Percentiles rank a stretch among this genome's conserved stretches.
Evolutionary conservation across 2,797 vertebrate genomes (phyloP).

Genomic region (Sebastes trivittatus): DNA sequence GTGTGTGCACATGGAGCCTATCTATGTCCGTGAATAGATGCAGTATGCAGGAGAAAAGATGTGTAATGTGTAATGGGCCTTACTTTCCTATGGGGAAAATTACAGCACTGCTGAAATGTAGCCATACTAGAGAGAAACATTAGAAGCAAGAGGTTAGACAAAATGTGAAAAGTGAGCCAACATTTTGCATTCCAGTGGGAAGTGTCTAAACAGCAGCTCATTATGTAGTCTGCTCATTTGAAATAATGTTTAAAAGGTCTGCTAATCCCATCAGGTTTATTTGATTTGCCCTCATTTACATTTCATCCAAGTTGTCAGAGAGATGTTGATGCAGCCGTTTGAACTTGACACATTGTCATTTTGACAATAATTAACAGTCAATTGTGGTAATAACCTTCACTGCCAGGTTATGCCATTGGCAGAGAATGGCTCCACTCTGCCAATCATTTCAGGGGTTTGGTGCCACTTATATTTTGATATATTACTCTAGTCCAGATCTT

Average conservation of each 20-base stretch:
- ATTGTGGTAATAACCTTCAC: not conserved
- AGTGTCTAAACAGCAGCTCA: slow-evolving; percentile 39
- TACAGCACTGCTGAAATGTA: slow-evolving; percentile 24
- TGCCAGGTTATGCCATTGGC: not conserved
- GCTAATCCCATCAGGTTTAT: slow-evolving; percentile 18
- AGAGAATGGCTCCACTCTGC: not conserved
- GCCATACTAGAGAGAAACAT: slow-evolving; percentile 10
- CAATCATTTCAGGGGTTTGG: not conserved
- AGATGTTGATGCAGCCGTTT: slow-evolving; percentile 8
- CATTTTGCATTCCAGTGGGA: slow-evolving; percentile 29
- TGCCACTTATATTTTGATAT: not conserved
- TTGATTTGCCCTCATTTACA: slow-evolving; percentile 17
- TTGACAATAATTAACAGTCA: slow-evolving; percentile 5
- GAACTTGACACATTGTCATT: not conserved
- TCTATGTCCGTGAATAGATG: not conserved
- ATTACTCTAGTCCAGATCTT: not conserved
- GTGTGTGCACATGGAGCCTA: not conserved
- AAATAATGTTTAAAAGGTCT: slow-evolving; percentile 29
- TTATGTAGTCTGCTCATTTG: slow-evolving; percentile 35
- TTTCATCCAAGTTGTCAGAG: slow-evolving; percentile 13
- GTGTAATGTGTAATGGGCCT: slow-evolving; percentile 29
- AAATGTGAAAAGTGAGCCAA: slow-evolving; percentile 31
- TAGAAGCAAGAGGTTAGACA: slow-evolving; percentile 21
- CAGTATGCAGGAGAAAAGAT: not conserved
- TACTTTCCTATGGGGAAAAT: slow-evolving; percentile 16